Evolutionary conservation across 2,888 invertebrate genomes (phyloP).

Genomic region (Drosophila demipolita): DNA sequence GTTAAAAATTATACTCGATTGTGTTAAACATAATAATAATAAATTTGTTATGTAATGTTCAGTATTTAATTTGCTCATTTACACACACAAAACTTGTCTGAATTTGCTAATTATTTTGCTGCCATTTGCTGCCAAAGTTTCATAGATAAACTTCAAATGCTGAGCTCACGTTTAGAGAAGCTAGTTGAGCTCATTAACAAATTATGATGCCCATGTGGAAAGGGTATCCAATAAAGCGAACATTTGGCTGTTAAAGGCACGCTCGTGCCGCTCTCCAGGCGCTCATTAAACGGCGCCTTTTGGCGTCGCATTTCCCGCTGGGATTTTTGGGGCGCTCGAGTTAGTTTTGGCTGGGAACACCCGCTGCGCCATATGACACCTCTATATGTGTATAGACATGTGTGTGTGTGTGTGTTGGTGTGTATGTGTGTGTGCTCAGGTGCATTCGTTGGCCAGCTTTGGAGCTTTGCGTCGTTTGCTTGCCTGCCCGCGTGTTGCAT

Average conservation of each 20-base stretch:
- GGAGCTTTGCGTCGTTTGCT: conserved; percentile 46
- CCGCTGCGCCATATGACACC: conserved; percentile 80
- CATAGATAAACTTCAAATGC: neutral
- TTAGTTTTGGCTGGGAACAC: conserved; percentile 66
- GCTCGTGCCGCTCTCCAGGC: conserved; percentile 64
- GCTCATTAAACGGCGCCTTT: conserved; percentile 75
- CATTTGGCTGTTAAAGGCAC: conserved; percentile 18
- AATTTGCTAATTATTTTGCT: neutral
- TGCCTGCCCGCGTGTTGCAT: conserved; percentile 65
- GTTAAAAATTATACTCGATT: neutral
- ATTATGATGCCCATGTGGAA: neutral
- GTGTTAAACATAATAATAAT: neutral
- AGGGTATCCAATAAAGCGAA: conserved; percentile 3
- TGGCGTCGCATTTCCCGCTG: conserved; percentile 74
- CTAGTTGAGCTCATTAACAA: neutral
- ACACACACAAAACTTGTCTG: neutral
- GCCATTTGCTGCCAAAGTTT: neutral
- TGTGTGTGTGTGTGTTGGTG: neutral
- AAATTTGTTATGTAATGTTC: neutral
- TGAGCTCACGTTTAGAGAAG: neutral
- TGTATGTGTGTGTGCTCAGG: conserved; percentile 56
- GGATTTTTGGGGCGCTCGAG: conserved; percentile 60
- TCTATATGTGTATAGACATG: conserved; percentile 2
- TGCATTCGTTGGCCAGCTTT: conserved; percentile 61
- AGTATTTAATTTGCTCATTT: neutral